Base-by-base conservation (phyloP, 2,113 vertebrate species). In the Phalacrocorax aristotelis region DNA sequence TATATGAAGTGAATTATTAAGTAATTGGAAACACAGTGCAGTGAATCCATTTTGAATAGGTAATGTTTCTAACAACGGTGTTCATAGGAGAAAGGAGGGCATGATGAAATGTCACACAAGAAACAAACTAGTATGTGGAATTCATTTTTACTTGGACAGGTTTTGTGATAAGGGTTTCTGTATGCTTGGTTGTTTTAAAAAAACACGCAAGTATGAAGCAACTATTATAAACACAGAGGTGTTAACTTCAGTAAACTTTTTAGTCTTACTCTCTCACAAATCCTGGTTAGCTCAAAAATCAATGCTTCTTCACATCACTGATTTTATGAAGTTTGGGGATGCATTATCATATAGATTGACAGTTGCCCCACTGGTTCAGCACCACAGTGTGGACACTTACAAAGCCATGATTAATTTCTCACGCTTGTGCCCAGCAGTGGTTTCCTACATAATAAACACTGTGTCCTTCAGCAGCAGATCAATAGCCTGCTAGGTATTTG, bases 291-390 rank as follows among this genome's bases (percentile, higher is more conserved):
- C 96, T 98, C 89, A 87, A 91, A 98, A 98, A 98, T 98, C 98
- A 96, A 97, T 98, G 87, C n/a, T 89, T 97, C 97, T 97, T 98
- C 98, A 98, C 98, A 96, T 97, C 92, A 83, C 95, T 97, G 98
- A 95, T 96, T 98, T 98, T 98, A 98, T 98, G 98, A 98, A 98
- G 98, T 98, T 98, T 98, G 89, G 96, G 97, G 97, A 97, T 97
- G 95, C 97, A 98, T 98, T 98, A 98, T 98, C 98, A 98, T 98
- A 98, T 97, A 98, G 98, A 98, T 98, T 98, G 98, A 98, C 98
- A 98, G 97, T 97, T 98, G 97, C 96, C 98, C 97, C 97, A 93
- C 97, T 87, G 95, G 88, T 97, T 98, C 97, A 96, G 92, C 97
- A 97, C 97, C 94, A 77, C 96, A 91, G 98, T 95, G 40, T 97